Evolutionary conservation across 2,888 invertebrate genomes (phyloP).

Genomic region (Exephanes ischioxanthus): DNA sequence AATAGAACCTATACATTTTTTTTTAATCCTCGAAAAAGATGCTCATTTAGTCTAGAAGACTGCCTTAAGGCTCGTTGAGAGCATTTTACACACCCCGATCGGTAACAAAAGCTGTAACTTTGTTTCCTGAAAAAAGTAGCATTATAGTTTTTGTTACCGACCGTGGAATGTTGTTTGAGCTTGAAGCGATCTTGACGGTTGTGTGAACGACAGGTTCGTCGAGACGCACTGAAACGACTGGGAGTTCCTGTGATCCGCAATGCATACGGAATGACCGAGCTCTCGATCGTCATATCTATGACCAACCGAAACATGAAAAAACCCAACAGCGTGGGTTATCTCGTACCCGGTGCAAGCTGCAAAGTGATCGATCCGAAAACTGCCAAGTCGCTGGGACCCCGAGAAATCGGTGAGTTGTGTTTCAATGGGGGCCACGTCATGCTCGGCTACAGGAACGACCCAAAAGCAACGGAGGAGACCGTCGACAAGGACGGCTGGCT

Average conservation of each 20-base stretch:
- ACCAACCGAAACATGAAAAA: conserved; percentile 84
- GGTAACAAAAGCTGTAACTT: too few species aligned
- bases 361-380: conserved; percentile 85
- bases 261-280: conserved; percentile 93
- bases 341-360: conserved; percentile 88
- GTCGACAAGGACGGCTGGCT: conserved; percentile 86
- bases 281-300: conserved; percentile 87
- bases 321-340: conserved; percentile 88
- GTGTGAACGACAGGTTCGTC: conserved; percentile 85
- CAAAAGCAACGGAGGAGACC: conserved; percentile 85
- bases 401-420: conserved; percentile 86
- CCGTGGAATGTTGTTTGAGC: not conserved
- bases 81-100: too few species aligned
- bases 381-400: conserved; percentile 83
- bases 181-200: not conserved
- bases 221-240: conserved; percentile 86
- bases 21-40: too few species aligned
- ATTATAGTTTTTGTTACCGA: too few species aligned
- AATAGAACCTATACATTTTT: too few species aligned
- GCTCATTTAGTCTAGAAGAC: too few species aligned
- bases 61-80: too few species aligned
- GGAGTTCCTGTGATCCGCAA: conserved; percentile 87
- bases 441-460: conserved; percentile 86
- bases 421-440: conserved; percentile 86
- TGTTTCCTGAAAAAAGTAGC: too few species aligned